Evolutionary conservation across 2,113 vertebrate species (phyloP).

Genomic region (Anguilla rostrata): DNA sequence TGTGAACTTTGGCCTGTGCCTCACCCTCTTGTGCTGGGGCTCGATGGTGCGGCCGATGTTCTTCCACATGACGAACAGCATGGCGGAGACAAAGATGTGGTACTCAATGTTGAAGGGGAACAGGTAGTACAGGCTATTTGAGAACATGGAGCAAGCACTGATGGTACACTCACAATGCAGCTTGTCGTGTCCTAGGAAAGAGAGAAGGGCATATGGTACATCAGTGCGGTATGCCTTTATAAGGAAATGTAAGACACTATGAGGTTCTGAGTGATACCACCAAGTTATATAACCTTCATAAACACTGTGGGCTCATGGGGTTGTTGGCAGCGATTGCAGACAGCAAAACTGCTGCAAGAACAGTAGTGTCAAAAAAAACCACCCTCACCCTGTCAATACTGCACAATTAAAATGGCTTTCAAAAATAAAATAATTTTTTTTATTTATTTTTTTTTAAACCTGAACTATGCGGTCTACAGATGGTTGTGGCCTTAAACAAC

Average conservation of each 20-base stretch:
- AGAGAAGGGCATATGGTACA: conserved; percentile 5
- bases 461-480: too few species aligned
- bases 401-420: neutral
- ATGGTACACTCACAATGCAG: conserved; percentile 86
- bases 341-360: too few species aligned
- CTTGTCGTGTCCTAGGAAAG: conserved; percentile 71
- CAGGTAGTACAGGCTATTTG: conserved; percentile 85
- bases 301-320: neutral
- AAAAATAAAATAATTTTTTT: too few species aligned
- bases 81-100: conserved; percentile 92
- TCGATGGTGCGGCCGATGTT: conserved; percentile 87
- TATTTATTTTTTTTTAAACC: too few species aligned
- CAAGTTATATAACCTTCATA: neutral
- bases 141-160: conserved; percentile 80
- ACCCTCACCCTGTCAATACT: neutral
- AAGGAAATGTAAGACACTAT: neutral
- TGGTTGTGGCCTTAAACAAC: too few species aligned
- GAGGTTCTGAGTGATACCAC: neutral
- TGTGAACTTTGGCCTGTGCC: conserved; percentile 54
- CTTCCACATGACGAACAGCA: conserved; percentile 95
- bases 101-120: conserved; percentile 97
- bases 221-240: conserved; percentile 9
- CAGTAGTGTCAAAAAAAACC: too few species aligned
- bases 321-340: too few species aligned
- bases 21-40: conserved; percentile 65